These are phyloP conservation scores for Kryphioiulus occultus DNA, from an alignment of 2,888 invertebrate species.

Conservation along the genomic window DNA sequence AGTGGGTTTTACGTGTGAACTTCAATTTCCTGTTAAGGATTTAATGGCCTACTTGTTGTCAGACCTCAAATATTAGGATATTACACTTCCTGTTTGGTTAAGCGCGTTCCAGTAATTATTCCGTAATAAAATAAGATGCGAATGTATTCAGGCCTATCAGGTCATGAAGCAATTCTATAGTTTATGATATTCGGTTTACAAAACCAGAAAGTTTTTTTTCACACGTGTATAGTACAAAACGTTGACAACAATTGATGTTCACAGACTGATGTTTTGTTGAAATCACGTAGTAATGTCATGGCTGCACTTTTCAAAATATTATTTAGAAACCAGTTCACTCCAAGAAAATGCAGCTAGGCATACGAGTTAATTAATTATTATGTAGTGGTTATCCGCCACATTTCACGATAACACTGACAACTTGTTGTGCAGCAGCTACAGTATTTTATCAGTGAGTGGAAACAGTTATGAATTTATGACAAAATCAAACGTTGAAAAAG, in stretches of 20 bases:
- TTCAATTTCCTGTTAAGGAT: slow-evolving; percentile 2
- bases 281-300: neutral
- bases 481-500: neutral
- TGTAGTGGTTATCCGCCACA: neutral
- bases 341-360: neutral
- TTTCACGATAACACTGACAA: neutral
- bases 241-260: neutral
- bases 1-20: neutral
- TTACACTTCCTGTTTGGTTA: neutral
- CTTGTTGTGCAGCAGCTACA: neutral
- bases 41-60: neutral
- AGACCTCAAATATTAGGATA: slow-evolving; percentile 6
- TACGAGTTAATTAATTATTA: neutral
- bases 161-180: neutral
- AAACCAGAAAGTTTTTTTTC: neutral
- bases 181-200: neutral
- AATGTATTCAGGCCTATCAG: neutral
- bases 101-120: neutral
- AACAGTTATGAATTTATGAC: slow-evolving; percentile 31
- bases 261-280: neutral
- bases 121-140: neutral
- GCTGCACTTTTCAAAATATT: neutral
- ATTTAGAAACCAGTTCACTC: neutral
- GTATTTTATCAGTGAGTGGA: neutral
- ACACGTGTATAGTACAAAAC: neutral